Conservation (phyloP, 2,888 invertebrate species). For the Torymus aiolomorphi region DNA sequence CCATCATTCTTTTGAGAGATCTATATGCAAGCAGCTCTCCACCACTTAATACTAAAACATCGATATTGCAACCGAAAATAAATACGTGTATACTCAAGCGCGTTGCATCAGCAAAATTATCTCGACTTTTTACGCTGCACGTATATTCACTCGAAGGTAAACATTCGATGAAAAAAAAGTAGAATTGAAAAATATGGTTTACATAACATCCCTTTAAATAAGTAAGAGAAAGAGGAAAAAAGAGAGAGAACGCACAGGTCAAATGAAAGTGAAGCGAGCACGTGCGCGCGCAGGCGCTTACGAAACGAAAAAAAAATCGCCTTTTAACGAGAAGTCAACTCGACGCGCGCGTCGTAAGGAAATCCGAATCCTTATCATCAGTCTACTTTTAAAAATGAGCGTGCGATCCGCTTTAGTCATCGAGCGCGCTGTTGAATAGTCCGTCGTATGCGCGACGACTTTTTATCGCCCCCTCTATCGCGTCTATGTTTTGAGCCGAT, state of each 20-base stretch:
- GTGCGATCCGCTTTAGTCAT: conserved; percentile 48
- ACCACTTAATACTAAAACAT: too few relatives aligned
- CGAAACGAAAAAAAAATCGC: conserved; percentile 29
- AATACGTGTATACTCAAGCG: too few relatives aligned
- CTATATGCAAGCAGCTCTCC: too few relatives aligned
- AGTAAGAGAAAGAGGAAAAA: background rate
- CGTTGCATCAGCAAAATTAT: too few relatives aligned
- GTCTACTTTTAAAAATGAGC: conserved; percentile 46
- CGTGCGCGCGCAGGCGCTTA: background rate
- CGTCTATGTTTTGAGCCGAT: background rate
- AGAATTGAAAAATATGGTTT: too few relatives aligned
- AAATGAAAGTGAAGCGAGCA: too few relatives aligned
- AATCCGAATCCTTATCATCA: conserved; percentile 52
- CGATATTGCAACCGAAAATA: too few relatives aligned
- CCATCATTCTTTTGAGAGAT: too few relatives aligned
- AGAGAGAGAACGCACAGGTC: background rate
- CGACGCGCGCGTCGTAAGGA: conserved; percentile 17
- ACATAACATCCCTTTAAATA: too few relatives aligned
- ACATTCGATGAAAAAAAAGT: too few relatives aligned
- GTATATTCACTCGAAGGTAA: too few relatives aligned
- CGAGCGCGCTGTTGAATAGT: background rate
- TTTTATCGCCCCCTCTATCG: conserved; percentile 1
- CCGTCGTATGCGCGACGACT: background rate
- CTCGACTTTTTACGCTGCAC: too few relatives aligned
- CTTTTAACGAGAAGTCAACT: conserved; percentile 38